Evolutionary conservation across 2,888 invertebrate genomes (phyloP).

Genomic region (Orthosia incerta): DNA sequence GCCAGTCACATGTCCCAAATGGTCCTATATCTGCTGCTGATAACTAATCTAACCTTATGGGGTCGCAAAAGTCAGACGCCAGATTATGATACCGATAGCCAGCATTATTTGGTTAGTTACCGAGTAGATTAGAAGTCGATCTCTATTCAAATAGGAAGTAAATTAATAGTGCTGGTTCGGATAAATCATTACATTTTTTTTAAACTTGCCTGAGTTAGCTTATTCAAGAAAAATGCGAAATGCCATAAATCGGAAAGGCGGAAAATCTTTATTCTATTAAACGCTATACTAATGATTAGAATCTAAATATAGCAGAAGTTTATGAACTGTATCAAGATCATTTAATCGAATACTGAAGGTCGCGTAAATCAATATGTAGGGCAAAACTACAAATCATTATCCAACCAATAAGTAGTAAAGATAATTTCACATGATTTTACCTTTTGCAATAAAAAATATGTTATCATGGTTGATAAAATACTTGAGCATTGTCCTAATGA

Average conservation of each 20-base stretch:
- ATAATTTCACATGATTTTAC: constrained; percentile 41
- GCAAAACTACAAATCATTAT: constrained; percentile 41
- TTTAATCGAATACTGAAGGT: constrained; percentile 41
- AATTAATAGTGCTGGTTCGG: neutral
- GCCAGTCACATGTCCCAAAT: constrained; percentile 10
- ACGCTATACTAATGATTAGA: neutral
- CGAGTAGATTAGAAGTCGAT: neutral
- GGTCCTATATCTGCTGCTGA: constrained; percentile 24
- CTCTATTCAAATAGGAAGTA: neutral
- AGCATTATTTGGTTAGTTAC: neutral
- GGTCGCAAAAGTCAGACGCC: constrained; percentile 16
- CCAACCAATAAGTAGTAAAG: constrained; percentile 24
- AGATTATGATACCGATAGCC: constrained; percentile 4
- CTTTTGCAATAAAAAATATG: constrained; percentile 44
- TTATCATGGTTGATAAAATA: constrained; percentile 49
- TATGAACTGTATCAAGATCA: neutral
- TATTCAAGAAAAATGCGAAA: neutral
- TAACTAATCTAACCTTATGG: constrained; percentile 5
- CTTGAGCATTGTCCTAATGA: constrained; percentile 50
- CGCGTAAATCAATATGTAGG: constrained; percentile 36
- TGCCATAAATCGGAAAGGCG: neutral
- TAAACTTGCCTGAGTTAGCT: neutral
- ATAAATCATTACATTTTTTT: too few species aligned
- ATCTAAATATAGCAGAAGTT: neutral
- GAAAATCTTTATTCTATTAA: neutral